Evolutionary conservation across 2,797 vertebrate genomes (phyloP).

Genomic region (Pteropus rufus): DNA sequence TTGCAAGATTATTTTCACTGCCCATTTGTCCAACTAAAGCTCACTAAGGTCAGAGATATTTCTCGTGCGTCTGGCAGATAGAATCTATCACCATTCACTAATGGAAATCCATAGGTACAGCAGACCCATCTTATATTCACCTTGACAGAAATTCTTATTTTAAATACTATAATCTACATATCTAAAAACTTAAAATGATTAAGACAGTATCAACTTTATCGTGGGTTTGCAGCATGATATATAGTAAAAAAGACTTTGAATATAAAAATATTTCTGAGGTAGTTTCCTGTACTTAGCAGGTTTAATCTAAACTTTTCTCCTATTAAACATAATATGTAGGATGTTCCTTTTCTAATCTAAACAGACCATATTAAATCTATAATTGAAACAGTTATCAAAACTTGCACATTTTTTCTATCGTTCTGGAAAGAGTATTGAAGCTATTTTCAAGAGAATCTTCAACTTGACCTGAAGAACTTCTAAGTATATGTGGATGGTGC

Average conservation of each 20-base stretch:
- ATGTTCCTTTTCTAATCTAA: not conserved
- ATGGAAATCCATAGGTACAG: not conserved
- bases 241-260: not conserved
- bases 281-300: not conserved
- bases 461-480: conserved; percentile 33
- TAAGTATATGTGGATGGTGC: not conserved
- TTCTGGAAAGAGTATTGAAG: conserved; percentile 4
- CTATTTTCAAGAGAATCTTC: conserved; percentile 45
- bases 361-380: not conserved
- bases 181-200: not conserved
- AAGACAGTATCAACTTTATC: not conserved
- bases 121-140: not conserved
- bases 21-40: not conserved
- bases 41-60: not conserved
- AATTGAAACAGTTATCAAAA: conserved; percentile 40
- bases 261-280: not conserved
- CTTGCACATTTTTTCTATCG: not conserved
- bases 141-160: not conserved
- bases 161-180: not conserved
- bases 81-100: not conserved
- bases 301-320: not conserved
- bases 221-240: not conserved
- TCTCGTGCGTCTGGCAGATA: not conserved
- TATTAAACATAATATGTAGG: not conserved
- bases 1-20: not conserved